These are phyloP conservation scores for Amaurobius ferox DNA, from an alignment of 2,888 invertebrate species.

Conservation along the genomic window DNA sequence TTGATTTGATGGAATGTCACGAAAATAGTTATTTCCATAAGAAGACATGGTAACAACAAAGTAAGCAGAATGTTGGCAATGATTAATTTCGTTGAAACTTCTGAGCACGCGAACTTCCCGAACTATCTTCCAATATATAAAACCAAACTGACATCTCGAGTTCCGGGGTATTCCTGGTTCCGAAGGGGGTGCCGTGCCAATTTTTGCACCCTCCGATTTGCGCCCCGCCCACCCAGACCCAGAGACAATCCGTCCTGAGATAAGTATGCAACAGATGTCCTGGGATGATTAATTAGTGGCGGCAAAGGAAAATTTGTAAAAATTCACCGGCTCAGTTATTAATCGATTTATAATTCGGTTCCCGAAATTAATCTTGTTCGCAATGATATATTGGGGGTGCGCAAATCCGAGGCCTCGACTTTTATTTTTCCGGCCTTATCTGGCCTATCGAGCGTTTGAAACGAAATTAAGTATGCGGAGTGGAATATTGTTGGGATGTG, in stretches of 20 bases:
- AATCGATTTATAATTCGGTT: constrained; percentile 72
- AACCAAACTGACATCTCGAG: not conserved
- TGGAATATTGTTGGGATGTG: not conserved
- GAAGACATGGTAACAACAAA: not conserved
- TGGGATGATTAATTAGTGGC: constrained; percentile 61
- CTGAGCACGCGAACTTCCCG: constrained; percentile 3
- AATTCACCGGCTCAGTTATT: constrained; percentile 67
- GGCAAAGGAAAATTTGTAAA: constrained; percentile 70
- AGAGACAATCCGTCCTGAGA: constrained; percentile 55
- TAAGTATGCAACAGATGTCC: constrained; percentile 71
- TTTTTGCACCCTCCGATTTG: not conserved
- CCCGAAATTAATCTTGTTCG: constrained; percentile 70
- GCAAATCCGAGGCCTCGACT: constrained; percentile 61
- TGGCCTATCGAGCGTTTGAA: constrained; percentile 65
- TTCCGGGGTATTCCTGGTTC: not conserved
- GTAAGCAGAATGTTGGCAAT: not conserved
- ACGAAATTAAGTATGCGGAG: constrained; percentile 64
- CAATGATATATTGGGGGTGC: constrained; percentile 66
- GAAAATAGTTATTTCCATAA: too few species aligned
- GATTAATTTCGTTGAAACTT: not conserved
- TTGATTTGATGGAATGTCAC: too few species aligned
- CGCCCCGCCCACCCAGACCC: constrained; percentile 3
- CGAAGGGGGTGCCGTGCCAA: constrained; percentile 4
- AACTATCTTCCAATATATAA: not conserved
- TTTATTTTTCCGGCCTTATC: constrained; percentile 67